These are phyloP conservation scores for Acrossocheilus fasciatus DNA, from an alignment of 2,797 vertebrate genomes.

Conservation along the genomic window DNA sequence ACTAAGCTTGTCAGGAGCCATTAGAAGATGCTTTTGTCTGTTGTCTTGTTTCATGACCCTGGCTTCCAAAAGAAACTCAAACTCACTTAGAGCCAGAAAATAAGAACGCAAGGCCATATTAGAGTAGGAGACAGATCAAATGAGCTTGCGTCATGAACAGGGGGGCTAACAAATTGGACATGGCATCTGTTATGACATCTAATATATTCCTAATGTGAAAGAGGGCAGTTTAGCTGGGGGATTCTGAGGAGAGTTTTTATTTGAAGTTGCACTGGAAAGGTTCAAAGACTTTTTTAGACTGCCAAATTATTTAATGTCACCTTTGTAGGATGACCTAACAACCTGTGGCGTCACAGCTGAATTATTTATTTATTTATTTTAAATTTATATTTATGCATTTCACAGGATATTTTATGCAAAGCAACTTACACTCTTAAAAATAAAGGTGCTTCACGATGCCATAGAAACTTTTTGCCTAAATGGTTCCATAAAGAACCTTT, in stretches of 20 bases:
- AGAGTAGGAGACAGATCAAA: slow-evolving; percentile 37
- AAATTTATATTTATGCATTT: background rate
- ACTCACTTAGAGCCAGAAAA: slow-evolving; percentile 31
- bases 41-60: slow-evolving; percentile 58
- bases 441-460: no score
- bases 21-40: slow-evolving; percentile 76
- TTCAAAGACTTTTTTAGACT: slow-evolving; percentile 1
- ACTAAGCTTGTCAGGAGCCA: slow-evolving; percentile 75
- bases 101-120: background rate
- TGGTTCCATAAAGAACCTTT: no score
- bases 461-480: no score
- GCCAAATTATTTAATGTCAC: background rate
- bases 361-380: background rate
- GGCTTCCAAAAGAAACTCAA: slow-evolving; percentile 35
- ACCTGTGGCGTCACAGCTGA: background rate
- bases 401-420: background rate
- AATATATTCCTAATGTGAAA: slow-evolving; percentile 29
- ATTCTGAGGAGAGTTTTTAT: background rate
- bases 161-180: slow-evolving; percentile 42
- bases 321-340: slow-evolving; percentile 12
- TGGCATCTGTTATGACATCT: slow-evolving; percentile 42
- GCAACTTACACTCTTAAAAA: background rate
- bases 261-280: slow-evolving; percentile 15
- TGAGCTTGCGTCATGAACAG: slow-evolving; percentile 7
- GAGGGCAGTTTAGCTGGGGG: background rate